phyloP scores from a whole-genome alignment of 1,140 invertebrate species.

The Oryzaephilus surinamensis region DNA sequence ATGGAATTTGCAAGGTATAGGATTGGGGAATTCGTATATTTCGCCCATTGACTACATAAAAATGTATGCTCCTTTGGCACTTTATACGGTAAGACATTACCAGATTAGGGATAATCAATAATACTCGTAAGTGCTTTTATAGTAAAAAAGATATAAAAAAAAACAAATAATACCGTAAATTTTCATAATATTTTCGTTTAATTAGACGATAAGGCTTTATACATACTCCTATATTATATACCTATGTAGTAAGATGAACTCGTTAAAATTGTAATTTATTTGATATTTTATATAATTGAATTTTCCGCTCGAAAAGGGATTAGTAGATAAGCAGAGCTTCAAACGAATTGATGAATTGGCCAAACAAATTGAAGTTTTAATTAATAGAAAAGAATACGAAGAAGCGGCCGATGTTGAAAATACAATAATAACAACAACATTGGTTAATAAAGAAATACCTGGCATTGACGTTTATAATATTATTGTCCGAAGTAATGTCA shows the following conservation, averaged over 20 bases:
- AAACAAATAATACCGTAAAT: neutral
- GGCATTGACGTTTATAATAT: conserved; percentile 55
- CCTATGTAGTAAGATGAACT: neutral
- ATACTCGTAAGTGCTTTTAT: neutral
- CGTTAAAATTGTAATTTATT: conserved; percentile 8
- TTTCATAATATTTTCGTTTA: neutral
- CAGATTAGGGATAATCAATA: no score
- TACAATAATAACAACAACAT: conserved; percentile 38
- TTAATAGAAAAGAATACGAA: conserved; percentile 33
- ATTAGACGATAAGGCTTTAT: neutral
- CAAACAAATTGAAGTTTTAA: conserved; percentile 24
- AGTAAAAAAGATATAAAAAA: neutral
- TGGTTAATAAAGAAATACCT: conserved; percentile 34
- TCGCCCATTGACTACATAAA: conserved; percentile 58
- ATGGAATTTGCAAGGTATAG: conserved; percentile 53
- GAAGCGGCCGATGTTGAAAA: conserved; percentile 42
- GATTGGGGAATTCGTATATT: conserved; percentile 65
- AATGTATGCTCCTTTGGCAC: conserved; percentile 54
- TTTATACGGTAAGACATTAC: conserved; percentile 43
- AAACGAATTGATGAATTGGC: conserved; percentile 26
- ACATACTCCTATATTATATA: no score
- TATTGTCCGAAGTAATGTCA: conserved; percentile 29
- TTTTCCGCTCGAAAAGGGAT: conserved; percentile 29
- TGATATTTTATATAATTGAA: conserved; percentile 12
- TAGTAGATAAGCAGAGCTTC: conserved; percentile 35